Evolutionary conservation across 2,888 invertebrate species (phyloP), one percentile per base, ranked within the genome.

Genomic region (Drosophila setosimentum): DNA sequence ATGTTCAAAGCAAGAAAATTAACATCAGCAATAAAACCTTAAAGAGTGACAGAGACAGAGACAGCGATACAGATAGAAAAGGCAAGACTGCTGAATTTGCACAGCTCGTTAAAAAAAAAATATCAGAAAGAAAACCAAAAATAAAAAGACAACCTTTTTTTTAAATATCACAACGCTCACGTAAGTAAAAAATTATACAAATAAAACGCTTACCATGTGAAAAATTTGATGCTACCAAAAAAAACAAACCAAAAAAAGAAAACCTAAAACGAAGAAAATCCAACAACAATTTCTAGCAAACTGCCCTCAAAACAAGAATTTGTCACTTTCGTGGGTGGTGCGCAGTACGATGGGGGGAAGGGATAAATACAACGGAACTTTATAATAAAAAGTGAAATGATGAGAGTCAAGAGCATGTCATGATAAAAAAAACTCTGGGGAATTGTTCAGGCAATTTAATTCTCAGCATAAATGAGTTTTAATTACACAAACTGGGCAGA

Each of bases 141-240:
- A 24, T 2, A 16, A 21, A 24, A 45, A 24, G 2, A 45, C n/a
- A 40, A 10, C 49, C 58, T 51, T 45, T 0, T 33, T 42, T 29
- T 65, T 61, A n/a, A n/a, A n/a, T 65, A 51, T 35, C 11, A 18
- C 33, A 18, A 24, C 35, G 60, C 58, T 62, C 82, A 89, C 70
- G 90, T 89, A 86, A 85, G 90, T 87, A 74, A 6, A 72, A 63
- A 60, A 54, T 16, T 1, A 53, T 24, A 37, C 35, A 18, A 40
- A 27, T 37, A 35, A 59, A 71, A 66, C 48, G 81, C 80, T 85
- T 73, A 79, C 42, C 48, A 64, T 66, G 74, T 73, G 55, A 37
- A 78, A 78, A 89, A 75, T 75, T 80, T 65, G 69, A 73, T 65
- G 89, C 85, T 84, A 87, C 82, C 87, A 89, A 78, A 69, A 88